Evolutionary conservation across 2,888 invertebrate species (phyloP), one percentile per base, ranked within the genome.

Genomic region (Pheosia gnoma): DNA sequence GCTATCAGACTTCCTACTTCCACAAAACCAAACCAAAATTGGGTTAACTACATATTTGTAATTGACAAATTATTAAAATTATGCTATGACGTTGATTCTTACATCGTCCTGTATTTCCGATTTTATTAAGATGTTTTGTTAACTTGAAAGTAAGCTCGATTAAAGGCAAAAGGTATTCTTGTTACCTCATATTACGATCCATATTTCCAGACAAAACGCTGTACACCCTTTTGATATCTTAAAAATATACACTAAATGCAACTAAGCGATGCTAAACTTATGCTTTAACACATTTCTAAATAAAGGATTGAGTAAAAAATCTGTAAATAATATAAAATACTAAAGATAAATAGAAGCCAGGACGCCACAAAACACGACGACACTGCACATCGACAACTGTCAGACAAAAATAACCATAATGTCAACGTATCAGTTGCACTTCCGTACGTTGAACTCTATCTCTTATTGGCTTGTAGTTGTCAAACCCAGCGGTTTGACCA

Each of bases 101-200:
- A 36, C 13, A 41, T 54, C 52, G 36, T n/a, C 43, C 39, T 47
- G 51, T 70, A 52, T 65, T 65, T 63, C 60, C 52, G 39, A 55
- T 49, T 36, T 58, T 52, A 53, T 60, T 5, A 65, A 61, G 67
- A 63, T 66, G 63, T 61, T 56, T 62, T 9, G 51, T 43, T 66
- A 66, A 67, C 66, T 69, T 67, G 62, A 80, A 79, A 79, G 73
- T 69, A 71, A 66, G 66, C 55, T 1, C 57, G 70, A 70, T 67
- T 67, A 63, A 69, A 81, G 75, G 75, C 76, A 86, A 83, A 81
- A 81, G 74, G 82, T 75, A 83, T 82, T 79, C 72, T 11, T 38
- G n/a, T 86, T 81, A 91, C 93, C 93, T 93, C 90, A 92, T 89
- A 90, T 86, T 92, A 79, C 91, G 89, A 79, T 91, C 91, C 90